Evolutionary conservation across 30 jellyfish, hydroid and myxozoan genomes (phyloP).

Genomic region (Catostylus mosaicus): DNA sequence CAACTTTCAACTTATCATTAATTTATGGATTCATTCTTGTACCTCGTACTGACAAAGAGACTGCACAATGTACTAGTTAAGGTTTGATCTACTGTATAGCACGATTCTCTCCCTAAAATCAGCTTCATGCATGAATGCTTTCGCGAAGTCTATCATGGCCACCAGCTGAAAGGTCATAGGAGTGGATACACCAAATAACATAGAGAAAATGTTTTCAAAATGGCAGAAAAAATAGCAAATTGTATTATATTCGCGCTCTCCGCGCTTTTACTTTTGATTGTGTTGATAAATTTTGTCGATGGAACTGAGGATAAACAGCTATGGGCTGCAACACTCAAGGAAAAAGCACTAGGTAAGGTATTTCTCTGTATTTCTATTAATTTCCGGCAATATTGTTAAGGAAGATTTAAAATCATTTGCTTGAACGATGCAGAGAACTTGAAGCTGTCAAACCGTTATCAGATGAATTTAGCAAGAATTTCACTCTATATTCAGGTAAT

Average conservation of each 20-base stretch:
- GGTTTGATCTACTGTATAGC: too few species aligned
- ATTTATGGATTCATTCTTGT: too few species aligned
- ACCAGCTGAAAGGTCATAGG: conserved; percentile 65
- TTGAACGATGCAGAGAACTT: too few species aligned
- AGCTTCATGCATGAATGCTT: conserved; percentile 36
- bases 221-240: conserved; percentile 36
- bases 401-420: too few species aligned
- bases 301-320: conserved; percentile 9
- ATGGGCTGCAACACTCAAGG: conserved; percentile 9
- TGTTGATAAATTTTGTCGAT: background rate
- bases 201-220: conserved; percentile 44
- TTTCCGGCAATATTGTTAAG: background rate
- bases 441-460: too few species aligned
- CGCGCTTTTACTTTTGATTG: background rate
- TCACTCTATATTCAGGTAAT: too few species aligned
- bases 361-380: background rate
- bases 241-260: background rate
- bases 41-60: too few species aligned
- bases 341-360: conserved; percentile 1
- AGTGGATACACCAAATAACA: conserved; percentile 5
- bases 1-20: too few species aligned
- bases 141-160: conserved; percentile 33
- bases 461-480: too few species aligned
- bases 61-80: too few species aligned
- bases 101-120: too few species aligned